Base-by-base conservation (phyloP, 2,113 vertebrate genomes). In the Eulacestoma nigropectus region DNA sequence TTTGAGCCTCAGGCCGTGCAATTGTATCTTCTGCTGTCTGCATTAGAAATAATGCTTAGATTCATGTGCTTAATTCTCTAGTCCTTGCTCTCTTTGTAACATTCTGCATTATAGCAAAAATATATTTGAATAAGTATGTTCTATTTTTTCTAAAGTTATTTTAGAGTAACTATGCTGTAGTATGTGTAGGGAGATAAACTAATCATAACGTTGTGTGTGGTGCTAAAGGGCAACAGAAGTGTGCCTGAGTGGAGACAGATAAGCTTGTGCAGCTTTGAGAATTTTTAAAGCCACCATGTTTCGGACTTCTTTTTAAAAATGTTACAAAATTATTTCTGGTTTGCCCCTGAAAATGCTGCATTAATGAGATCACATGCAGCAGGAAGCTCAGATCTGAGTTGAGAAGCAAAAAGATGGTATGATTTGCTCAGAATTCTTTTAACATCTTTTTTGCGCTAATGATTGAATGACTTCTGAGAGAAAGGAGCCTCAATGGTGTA, bases 261-360 rank as follows among this genome's bases (percentile, higher is more conserved):
- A 89, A 96, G 62, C 74, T 60, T 50, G 14, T 94, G 42, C 35
- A 65, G 44, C 67, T 89, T 30, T 53, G 53, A 57, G 50, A 80
- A n/a, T 73, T 73, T 85, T 88, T 79, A 60, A 93, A 92, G 55
- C 42, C 33, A 89, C n/a, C 7, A 4, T 42, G n/a, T 60, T 95
- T 84, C 4, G 44, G 81, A 15, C 9, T 46, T 70, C n/a, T 30
- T 64, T 49, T 49, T 16, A 30, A 8, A 89, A 56, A 10, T 4
- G 15, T 27, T 52, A 42, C 16, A 33, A 85, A 82, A 60, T 62
- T n/a, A 67, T 86, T 92, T 80, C 55, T 62, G 21, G 3, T 23
- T 27, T 84, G 37, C 15, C 16, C 33, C 39, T 85, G 79, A 76
- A 90, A 88, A 73, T 33, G 35, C 32, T 77, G 20, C 8, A 1